Evolutionary conservation across 2,888 invertebrate species (phyloP), one percentile per base, ranked within the genome.

Genomic region (Seladonia tumulorum): DNA sequence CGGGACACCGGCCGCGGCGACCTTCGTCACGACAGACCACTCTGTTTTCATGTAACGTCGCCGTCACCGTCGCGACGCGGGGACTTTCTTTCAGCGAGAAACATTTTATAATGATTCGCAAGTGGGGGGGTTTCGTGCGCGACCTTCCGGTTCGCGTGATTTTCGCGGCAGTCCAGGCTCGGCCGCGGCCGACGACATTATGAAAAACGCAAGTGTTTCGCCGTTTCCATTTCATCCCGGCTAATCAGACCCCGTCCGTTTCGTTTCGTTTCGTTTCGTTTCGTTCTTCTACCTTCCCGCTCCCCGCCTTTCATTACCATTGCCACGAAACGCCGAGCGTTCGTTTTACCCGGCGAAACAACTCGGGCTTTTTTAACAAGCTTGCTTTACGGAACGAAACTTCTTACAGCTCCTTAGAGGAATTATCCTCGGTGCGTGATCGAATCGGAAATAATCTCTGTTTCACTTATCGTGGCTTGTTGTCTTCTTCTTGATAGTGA

Each of bases 21-120:
- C 83, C 86, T 83, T 79, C n/a, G 79, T 79, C 81, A 77, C 87
- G 86, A 79, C 74, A 83, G n/a, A 42, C 76, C 76, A 74, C 39
- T 63, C 76, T 16, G 60, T 86, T 86, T 74, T 5, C n/a, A 74
- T 81, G 83, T 76, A 73, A 79, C 72, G 35, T 79, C 68, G 57
- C 5, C 35, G 35, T 35, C 35, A 5, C 4, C 81, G 76, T 70
- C 66, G 66, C 29, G 53, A n/a, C 22, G 10, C 22, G 10, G n/a
- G n/a, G 57, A 60, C 66, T 53, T 74, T 63, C 49, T 39, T 47
- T 39, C 18, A 39, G 14, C n/a, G 45, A 75, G 53, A 70, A 76
- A 76, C 39, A 53, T 66, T 63, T 70, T 53, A 71, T 49, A 68
- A 63, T n/a, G 39, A 12, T 63, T 16, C 60, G 35, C 5, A 1